These are phyloP conservation scores for Stenodera caucasica DNA, from an alignment of 2,888 invertebrate genomes.

Conservation along the genomic window DNA sequence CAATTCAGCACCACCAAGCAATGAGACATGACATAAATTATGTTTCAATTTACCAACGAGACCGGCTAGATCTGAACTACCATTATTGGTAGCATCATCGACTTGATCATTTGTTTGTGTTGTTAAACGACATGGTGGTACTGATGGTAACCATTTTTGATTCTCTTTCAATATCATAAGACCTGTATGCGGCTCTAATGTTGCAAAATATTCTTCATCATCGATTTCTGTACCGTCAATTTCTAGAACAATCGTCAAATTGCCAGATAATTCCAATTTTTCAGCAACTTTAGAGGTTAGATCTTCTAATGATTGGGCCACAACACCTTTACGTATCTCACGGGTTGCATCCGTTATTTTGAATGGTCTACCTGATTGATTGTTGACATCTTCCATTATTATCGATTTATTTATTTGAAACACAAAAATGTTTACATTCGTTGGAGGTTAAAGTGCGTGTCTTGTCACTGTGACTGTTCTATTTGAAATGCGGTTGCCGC, in stretches of 20 bases:
- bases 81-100: constrained; percentile 47
- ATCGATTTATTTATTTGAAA: constrained; percentile 47
- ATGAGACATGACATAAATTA: constrained; percentile 81
- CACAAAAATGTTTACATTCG: constrained; percentile 27
- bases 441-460: constrained; percentile 11
- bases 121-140: constrained; percentile 66
- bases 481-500: constrained; percentile 39
- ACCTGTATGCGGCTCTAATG: constrained; percentile 83
- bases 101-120: constrained; percentile 41
- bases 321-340: constrained; percentile 80
- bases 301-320: constrained; percentile 77
- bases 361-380: constrained; percentile 64
- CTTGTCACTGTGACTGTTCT: constrained; percentile 12
- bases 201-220: constrained; percentile 93
- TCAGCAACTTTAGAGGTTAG: constrained; percentile 74
- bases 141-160: constrained; percentile 73
- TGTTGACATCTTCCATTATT: constrained; percentile 61
- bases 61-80: constrained; percentile 67
- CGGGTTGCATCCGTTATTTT: constrained; percentile 80
- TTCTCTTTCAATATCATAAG: constrained; percentile 75
- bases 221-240: constrained; percentile 94
- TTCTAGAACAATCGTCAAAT: constrained; percentile 82
- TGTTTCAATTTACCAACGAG: constrained; percentile 77
- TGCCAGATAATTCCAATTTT: constrained; percentile 67
- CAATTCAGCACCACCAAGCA: constrained; percentile 80